These are phyloP conservation scores for Microtus montanus DNA, from an alignment of 2,113 vertebrate species.

Conservation along the genomic window DNA sequence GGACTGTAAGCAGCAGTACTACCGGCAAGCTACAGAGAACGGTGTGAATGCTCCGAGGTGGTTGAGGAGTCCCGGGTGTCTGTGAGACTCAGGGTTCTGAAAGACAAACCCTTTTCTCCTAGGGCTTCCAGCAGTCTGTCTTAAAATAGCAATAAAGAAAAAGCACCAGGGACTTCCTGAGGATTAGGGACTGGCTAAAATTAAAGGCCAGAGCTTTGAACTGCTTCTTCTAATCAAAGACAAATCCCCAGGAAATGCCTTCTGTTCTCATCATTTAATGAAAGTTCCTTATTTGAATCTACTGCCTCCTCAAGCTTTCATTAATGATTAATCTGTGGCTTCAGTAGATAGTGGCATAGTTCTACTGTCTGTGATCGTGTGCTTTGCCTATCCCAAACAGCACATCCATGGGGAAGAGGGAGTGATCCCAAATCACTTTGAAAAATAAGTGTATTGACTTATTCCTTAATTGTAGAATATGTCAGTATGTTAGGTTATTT, in stretches of 20 bases:
- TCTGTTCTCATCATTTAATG: slow-evolving; percentile 62
- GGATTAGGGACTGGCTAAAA: slow-evolving; percentile 62
- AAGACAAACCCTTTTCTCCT: not conserved
- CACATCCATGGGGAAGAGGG: not conserved
- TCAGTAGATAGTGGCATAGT: slow-evolving; percentile 16
- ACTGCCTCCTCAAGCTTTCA: slow-evolving; percentile 49
- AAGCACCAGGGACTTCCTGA: slow-evolving; percentile 69
- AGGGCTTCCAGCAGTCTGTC: slow-evolving; percentile 30
- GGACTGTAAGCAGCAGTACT: slow-evolving; percentile 33
- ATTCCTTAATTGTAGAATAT: slow-evolving; percentile 9
- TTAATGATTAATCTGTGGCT: slow-evolving; percentile 54
- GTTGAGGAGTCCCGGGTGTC: not conserved
- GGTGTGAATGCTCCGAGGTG: slow-evolving; percentile 58
- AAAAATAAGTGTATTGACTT: not conserved
- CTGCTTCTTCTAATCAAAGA: slow-evolving; percentile 74
- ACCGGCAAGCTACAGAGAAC: slow-evolving; percentile 56
- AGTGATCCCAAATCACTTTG: not conserved
- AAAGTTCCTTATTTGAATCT: slow-evolving; percentile 66
- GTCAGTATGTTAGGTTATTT: not conserved
- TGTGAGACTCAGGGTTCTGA: slow-evolving; percentile 18
- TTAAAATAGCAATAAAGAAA: slow-evolving; percentile 68
- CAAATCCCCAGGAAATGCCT: slow-evolving; percentile 80
- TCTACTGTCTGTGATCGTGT: not conserved
- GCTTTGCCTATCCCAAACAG: not conserved
- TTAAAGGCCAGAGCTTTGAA: slow-evolving; percentile 73